Evolutionary conservation across 2,113 vertebrate species (phyloP), one percentile per base, ranked within the genome.

Genomic region (Phrynocephalus versicolor): DNA sequence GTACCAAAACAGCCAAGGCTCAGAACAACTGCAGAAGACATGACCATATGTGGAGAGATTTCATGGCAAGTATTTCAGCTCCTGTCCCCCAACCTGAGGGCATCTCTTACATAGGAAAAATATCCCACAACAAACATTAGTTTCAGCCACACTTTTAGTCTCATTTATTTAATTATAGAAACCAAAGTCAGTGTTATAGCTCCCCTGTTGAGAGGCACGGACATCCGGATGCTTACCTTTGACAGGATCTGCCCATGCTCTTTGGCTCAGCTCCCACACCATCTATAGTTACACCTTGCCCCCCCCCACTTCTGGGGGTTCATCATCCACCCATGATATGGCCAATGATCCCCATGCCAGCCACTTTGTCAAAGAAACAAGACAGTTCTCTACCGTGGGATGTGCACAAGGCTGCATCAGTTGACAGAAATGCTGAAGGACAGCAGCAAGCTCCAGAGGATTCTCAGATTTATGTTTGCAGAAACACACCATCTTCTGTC

Each of bases 291-390:
- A 39, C 89, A 84, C 87, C 72, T 89, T 81, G 55, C 78, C 84
- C 73, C 78, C 84, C 73, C 19, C 86, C 77, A 76, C 65, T 69
- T 58, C 84, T 84, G 79, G 83, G 81, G 91, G 64, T 77, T 87
- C 85, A 78, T 30, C 77, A 89, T 83, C 85, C 81, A 6, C 87
- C 89, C 88, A 71, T 1, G 82, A 71, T 85, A 88, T 85, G 87
- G 81, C 83, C 89, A 85, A 65, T 83, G 88, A 92, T 83, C 86
- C 62, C 82, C 89, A 89, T 92, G 90, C 89, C 84, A n/a, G 72
- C 39, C 62, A 0, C 83, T 82, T 89, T 89, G 79, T 87, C 83
- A 77, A 89, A 86, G 87, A 82, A 91, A 80, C 72, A 85, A 88
- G 70, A 23, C 85, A 87, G 69, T 81, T 65, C 65, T 75, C 75